phyloP scores from a whole-genome alignment of 2,888 invertebrate species.

The Sycophila texana region DNA sequence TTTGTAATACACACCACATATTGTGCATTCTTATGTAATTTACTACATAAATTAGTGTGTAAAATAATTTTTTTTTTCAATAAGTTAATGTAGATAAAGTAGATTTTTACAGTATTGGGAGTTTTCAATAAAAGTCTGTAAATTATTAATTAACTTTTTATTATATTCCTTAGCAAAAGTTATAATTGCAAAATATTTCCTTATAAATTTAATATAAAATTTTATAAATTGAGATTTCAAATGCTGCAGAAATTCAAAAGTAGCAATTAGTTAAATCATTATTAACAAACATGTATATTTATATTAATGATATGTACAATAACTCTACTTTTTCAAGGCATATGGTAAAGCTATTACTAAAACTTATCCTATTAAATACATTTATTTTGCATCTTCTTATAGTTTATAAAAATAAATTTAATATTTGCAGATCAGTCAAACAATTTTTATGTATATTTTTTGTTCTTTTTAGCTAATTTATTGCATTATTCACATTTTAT shows the following conservation, averaged over 20 bases:
- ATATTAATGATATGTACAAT: conserved; percentile 36
- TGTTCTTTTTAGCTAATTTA: conserved; percentile 12
- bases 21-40: no score
- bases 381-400: conserved; percentile 8
- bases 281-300: conserved; percentile 21
- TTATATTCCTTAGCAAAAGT: conserved; percentile 37
- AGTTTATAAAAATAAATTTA: conserved; percentile 54
- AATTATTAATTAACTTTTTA: conserved; percentile 21
- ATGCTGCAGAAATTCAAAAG: conserved; percentile 25
- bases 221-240: conserved; percentile 33
- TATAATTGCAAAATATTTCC: neutral
- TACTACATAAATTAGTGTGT: no score
- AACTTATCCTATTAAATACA: conserved; percentile 42
- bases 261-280: neutral
- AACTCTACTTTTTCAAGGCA: conserved; percentile 39
- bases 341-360: conserved; percentile 28
- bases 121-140: conserved; percentile 33
- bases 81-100: neutral
- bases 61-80: conserved; percentile 20
- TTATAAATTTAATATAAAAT: conserved; percentile 8
- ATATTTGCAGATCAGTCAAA: conserved; percentile 27
- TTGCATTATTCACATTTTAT: conserved; percentile 18
- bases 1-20: no score
- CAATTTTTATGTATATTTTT: conserved; percentile 35
- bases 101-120: conserved; percentile 9